Percentiles rank a stretch among this genome's conserved stretches.
Evolutionary conservation across 2,797 vertebrate genomes (phyloP).

Genomic region (Malacoraja senta): DNA sequence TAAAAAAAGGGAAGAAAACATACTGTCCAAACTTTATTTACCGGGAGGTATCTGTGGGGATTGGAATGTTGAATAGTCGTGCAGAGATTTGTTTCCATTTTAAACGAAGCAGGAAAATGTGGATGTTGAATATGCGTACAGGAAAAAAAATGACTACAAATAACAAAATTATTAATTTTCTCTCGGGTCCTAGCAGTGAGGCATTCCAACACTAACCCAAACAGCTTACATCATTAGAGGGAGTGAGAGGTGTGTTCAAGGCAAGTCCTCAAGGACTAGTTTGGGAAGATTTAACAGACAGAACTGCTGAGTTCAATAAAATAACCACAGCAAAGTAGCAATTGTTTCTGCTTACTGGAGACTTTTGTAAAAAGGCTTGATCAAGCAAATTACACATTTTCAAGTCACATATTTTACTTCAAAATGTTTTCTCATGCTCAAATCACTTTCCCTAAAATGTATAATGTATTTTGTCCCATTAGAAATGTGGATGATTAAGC

Average conservation of each 20-base stretch:
- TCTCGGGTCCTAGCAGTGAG: neutral
- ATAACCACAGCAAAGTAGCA: neutral
- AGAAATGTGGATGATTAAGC: neutral
- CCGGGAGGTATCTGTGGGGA: too few species aligned
- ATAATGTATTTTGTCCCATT: neutral
- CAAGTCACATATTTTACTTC: neutral
- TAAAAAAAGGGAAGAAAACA: neutral
- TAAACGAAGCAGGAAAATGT: neutral
- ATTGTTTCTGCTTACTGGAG: neutral
- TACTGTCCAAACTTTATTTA: neutral
- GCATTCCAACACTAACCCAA: neutral
- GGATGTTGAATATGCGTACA: neutral
- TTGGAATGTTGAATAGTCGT: too few species aligned
- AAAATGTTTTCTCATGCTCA: neutral
- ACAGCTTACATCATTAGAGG: slow-evolving; percentile 9
- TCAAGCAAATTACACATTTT: neutral
- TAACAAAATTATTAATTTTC: neutral
- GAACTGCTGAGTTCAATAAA: neutral
- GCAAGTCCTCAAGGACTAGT: neutral
- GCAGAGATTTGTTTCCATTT: neutral
- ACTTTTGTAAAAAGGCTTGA: neutral
- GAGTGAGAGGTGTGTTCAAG: neutral
- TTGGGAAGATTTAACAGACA: neutral
- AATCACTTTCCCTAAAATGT: neutral
- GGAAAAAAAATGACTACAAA: neutral